Base-by-base conservation (phyloP, 2,888 invertebrate species). In the Coecobrya sp. region DNA sequence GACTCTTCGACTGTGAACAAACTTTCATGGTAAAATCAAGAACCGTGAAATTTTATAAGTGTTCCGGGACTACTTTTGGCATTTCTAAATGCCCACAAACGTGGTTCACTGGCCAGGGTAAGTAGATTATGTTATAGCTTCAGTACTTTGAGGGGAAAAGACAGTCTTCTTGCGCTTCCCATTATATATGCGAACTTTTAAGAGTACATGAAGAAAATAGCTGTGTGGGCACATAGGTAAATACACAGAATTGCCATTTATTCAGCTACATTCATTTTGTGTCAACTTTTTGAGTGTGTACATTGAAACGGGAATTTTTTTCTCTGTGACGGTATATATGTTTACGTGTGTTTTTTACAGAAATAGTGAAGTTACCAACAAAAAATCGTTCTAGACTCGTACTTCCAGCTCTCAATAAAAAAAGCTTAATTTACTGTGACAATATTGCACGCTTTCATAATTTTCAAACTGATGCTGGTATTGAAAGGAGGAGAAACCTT, bases 11-110 rank as follows among this genome's bases (percentile, higher is more conserved):
- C 81, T 81, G 16, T 52, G 16, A 27, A 27, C 1, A 55, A 65
- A 85, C 22, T 65, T 85, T 36, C 22, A 8, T 13, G 22, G 27
- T n/a, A 42, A 70, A 68, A 70, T 86, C 86, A 86, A 86, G 70
- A 16, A 52, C 86, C 86, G 86, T 86, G 79, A 65, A 79, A 79
- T 88, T 88, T 81, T 88, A 79, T 88, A 76, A 76, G 65, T 89
- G 81, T 82, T 49, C 42, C 27, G 65, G 65, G 65, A 89, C 65
- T 27, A 65, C 81, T 81, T 81, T 27, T 89, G 89, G 49, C 89
- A 65, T 81, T 73, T 68, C 68, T 45, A 70, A 86, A 86, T 86
- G 52, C 49, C 70, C 86, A 86, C 86, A 45, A 86, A 68, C 42
- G 10, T 45, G 73, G 19, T 19, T 73, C 73, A 42, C 25, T 81